Evolutionary conservation across 2,113 vertebrate species (phyloP), one percentile per base, ranked within the genome.

Genomic region (Corapipo altera): DNA sequence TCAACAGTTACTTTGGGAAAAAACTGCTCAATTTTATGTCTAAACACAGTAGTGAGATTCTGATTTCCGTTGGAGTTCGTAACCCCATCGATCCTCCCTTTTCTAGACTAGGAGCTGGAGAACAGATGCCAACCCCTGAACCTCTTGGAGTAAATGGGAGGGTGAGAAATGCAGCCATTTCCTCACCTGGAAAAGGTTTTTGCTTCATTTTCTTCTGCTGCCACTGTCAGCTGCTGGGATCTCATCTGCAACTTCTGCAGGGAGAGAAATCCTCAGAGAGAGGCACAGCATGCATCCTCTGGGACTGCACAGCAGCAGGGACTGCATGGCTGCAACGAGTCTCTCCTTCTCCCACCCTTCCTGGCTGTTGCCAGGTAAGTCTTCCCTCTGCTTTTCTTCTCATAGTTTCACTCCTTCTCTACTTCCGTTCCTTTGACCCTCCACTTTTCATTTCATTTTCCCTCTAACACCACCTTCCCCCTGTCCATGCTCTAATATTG

Each of bases 11-110:
- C 48, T 54, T 58, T 37, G 27, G 37, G 66, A 61, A 69, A 94
- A 92, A 89, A 55, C 75, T 81, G 72, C 84, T 95, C 79, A 64
- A 3, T 94, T 93, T 90, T 59, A 26, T 57, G 61, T 70, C 85
- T 93, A 80, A 95, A 88, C 30, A 54, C 46, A 54, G 33, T 30
- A 78, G 79, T 6, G 4, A 95, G 71, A 52, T 91, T 88, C 44
- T 89, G 73, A 72, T 95, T 95, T 88, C 66, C 21, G 4, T 37
- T 30, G 10, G 46, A 85, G 80, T 73, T 82, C 74, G 91, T 74
- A 62, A 48, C 41, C 43, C 35, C 54, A 74, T 75, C 18, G 39
- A 84, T 91, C 57, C 78, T 72, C 57, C 20, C 26, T 69, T 57
- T 48, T 37, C 76, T 73, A 32, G 33, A 62, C 49, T 30, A 16